Conservation (phyloP, 2,797 vertebrate genomes). For the Zalophus californianus region DNA sequence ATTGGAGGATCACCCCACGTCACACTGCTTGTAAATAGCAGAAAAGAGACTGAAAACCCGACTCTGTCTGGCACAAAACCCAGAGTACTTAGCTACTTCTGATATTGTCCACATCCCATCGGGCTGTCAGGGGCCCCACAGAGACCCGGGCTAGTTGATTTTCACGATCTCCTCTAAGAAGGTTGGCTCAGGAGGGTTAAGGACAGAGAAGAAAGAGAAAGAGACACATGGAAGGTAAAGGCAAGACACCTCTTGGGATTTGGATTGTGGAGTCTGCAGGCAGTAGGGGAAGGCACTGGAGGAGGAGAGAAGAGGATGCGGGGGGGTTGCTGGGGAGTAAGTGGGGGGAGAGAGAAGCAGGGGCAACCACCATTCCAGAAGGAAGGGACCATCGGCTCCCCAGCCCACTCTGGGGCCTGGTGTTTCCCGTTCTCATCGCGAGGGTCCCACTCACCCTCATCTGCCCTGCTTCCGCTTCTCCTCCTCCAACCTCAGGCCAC, state of each 20-base stretch:
- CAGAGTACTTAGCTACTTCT: neutral
- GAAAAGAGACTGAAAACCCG: neutral
- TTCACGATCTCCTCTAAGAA: neutral
- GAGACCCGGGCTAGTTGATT: neutral
- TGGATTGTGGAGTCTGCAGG: neutral
- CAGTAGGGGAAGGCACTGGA: neutral
- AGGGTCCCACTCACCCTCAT: neutral
- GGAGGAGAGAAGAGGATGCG: neutral
- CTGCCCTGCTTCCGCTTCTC: neutral
- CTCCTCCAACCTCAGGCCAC: neutral
- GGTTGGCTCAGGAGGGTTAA: neutral
- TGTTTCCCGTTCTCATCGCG: fast-evolving
- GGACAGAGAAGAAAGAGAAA: neutral
- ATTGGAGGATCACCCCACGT: fast-evolving
- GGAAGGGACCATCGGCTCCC: neutral
- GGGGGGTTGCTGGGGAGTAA: neutral
- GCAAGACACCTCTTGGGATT: fast-evolving
- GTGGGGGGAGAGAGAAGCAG: too few species aligned
- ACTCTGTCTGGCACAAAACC: neutral
- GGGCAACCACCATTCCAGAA: neutral
- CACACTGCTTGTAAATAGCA: fast-evolving
- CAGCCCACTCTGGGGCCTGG: neutral
- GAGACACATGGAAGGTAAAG: fast-evolving
- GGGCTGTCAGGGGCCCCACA: neutral
- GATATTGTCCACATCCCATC: neutral